phyloP scores from a whole-genome alignment of 2,797 vertebrate genomes.

The Micropoecilia bifurca region DNA sequence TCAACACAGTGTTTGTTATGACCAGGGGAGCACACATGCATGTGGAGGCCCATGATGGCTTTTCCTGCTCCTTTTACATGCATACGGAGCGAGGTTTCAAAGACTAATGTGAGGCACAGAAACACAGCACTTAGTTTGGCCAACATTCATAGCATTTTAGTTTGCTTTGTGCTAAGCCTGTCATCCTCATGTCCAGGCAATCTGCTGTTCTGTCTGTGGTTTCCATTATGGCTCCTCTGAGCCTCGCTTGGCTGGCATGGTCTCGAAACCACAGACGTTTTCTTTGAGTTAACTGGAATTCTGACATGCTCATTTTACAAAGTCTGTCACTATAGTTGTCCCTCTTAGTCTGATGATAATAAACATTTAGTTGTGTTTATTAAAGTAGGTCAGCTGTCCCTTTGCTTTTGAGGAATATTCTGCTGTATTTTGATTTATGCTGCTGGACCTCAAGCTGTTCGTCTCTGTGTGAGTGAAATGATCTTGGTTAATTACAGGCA shows the following conservation, averaged over 20 bases:
- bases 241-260: slow-evolving; percentile 61
- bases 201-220: slow-evolving; percentile 71
- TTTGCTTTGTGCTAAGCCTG: slow-evolving; percentile 69
- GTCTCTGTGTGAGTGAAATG: slow-evolving; percentile 18
- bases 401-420: slow-evolving; percentile 11
- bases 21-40: slow-evolving; percentile 38
- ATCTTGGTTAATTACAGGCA: slow-evolving; percentile 7
- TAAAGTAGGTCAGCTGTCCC: slow-evolving; percentile 33
- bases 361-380: slow-evolving; percentile 46
- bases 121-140: slow-evolving; percentile 59
- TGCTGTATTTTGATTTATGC: slow-evolving; percentile 21
- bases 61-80: slow-evolving; percentile 60
- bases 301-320: slow-evolving; percentile 68
- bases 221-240: slow-evolving; percentile 70
- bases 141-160: slow-evolving; percentile 59
- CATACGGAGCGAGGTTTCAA: slow-evolving; percentile 46
- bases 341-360: slow-evolving; percentile 40
- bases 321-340: slow-evolving; percentile 46
- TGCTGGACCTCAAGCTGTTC: neutral
- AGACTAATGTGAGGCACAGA: slow-evolving; percentile 60
- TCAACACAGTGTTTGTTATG: slow-evolving; percentile 62
- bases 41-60: slow-evolving; percentile 57
- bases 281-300: slow-evolving; percentile 75
- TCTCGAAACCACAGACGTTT: slow-evolving; percentile 67
- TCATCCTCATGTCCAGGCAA: slow-evolving; percentile 71